Evolutionary conservation across 2,888 invertebrate species (phyloP).

Genomic region (Steinernema hermaphroditum): DNA sequence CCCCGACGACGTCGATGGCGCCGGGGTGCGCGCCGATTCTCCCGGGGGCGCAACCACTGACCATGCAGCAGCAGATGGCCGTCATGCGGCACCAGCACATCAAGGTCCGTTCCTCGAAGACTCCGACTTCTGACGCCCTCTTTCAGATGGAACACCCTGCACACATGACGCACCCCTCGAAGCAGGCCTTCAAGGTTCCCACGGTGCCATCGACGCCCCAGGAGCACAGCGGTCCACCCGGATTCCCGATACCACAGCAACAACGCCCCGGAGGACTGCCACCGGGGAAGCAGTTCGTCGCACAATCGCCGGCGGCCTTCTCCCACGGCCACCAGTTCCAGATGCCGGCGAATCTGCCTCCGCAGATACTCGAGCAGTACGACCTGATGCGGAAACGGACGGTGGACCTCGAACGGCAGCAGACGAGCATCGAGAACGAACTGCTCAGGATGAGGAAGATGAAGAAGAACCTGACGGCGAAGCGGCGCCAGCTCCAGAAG

Average conservation of each 20-base stretch:
- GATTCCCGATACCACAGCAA: constrained; percentile 25
- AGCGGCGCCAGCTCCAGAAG: constrained; percentile 52
- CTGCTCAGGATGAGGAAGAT: constrained; percentile 50
- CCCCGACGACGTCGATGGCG: neutral
- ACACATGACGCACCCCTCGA: constrained; percentile 21
- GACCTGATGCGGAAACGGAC: constrained; percentile 33
- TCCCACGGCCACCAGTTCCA: neutral
- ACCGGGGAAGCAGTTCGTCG: no score
- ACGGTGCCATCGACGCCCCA: constrained; percentile 31
- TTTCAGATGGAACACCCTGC: neutral
- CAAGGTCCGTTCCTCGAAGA: neutral
- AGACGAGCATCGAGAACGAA: constrained; percentile 41
- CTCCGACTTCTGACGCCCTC: neutral
- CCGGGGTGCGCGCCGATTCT: no score
- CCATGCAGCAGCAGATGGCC: constrained; percentile 22
- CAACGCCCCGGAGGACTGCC: neutral
- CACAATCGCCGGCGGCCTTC: no score
- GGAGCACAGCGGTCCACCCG: constrained; percentile 28
- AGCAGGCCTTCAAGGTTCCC: constrained; percentile 40
- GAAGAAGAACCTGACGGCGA: constrained; percentile 63
- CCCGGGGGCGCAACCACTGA: no score
- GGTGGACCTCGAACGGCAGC: constrained; percentile 32
- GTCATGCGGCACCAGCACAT: constrained; percentile 25
- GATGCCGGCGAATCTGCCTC: constrained; percentile 6
- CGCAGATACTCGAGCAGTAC: constrained; percentile 32